These are phyloP conservation scores for Musca vetustissima DNA, from an alignment of 1,140 invertebrate species.

Conservation along the genomic window DNA sequence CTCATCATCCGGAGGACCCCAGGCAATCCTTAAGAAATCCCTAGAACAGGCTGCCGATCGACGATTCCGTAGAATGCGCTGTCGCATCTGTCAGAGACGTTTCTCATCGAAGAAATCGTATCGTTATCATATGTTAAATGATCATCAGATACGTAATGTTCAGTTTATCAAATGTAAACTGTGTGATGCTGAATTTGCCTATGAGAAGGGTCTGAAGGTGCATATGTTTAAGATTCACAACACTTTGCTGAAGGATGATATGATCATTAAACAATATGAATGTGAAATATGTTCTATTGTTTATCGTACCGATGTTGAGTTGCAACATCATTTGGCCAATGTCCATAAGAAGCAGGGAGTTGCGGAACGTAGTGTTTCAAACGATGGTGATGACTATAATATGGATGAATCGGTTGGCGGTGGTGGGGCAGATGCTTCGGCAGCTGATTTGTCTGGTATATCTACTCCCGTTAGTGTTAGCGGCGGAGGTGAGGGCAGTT, in stretches of 20 bases:
- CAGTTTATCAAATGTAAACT: conserved; percentile 54
- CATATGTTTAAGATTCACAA: conserved; percentile 55
- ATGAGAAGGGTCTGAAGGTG: conserved; percentile 54
- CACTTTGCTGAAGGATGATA: conserved; percentile 45
- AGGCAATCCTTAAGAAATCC: conserved; percentile 44
- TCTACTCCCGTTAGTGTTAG: conserved; percentile 23
- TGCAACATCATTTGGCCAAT: conserved; percentile 45
- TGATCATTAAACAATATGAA: conserved; percentile 52
- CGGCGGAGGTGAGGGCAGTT: conserved; percentile 26
- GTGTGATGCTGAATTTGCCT: conserved; percentile 53
- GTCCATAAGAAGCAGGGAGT: conserved; percentile 31
- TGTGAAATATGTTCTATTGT: conserved; percentile 54
- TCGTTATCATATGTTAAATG: conserved; percentile 53
- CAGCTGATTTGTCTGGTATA: conserved; percentile 15
- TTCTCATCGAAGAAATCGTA: conserved; percentile 54
- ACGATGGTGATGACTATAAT: conserved; percentile 21
- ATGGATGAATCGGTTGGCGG: conserved; percentile 4
- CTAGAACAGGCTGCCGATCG: conserved; percentile 50
- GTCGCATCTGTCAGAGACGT: conserved; percentile 50
- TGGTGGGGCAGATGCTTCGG: not conserved
- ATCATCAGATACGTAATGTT: conserved; percentile 53
- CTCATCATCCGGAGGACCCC: conserved; percentile 34
- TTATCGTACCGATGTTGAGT: conserved; percentile 45
- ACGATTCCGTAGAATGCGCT: conserved; percentile 52
- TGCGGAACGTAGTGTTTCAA: conserved; percentile 29